Base-by-base conservation (phyloP, 2,797 vertebrate genomes). In the Enteromius radiatus region DNA sequence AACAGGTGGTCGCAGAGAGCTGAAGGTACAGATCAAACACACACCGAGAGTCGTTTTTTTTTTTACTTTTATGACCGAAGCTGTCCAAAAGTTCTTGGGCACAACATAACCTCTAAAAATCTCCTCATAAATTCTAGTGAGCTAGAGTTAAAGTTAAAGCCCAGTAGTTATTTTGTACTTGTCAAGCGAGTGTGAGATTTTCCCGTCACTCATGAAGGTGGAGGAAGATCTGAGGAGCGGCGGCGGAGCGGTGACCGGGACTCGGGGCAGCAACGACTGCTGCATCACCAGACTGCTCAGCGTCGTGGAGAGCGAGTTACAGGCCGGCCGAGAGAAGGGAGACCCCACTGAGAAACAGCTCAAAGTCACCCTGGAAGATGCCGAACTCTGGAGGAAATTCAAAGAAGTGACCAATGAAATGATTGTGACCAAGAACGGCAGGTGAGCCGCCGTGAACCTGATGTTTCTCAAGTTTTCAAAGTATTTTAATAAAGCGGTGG, bases 341-440 rank as follows among this genome's bases (percentile, higher is more conserved):
- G 98, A 99, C 88, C 97, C 98, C 3, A 98, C 97, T 0, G 98
- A 99, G 93, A 94, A 96, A 31, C 96, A 97, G 87, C 96, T 99
- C 52, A 94, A 93, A 88, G 96, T 99, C 80, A 90, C 90, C 36
- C 93, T 99, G 90, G 98, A 99, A 90, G 98, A 99, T 23, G 95
- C 94, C 0, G 95, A 95, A 0, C 95, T 99, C 64, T 99, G 98
- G 98, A 95, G 94, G 89, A 96, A 96, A 90, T 99, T 99, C 85
- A 96, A 96, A 84, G 93, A 95, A 87, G 94, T 97, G 91, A 99
- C 97, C 67, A 99, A 99, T 11, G 98, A 99, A 91, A 99, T 99
- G 98, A 98, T 99, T 0, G 98, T 99, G 91, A 99, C 98, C 91
- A 99, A 99, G 94, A 99, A 96, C 0, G 98, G 98, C 90, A 96